Conservation (phyloP, 2,888 invertebrate genomes). For the Tolmerus cingulatus region DNA sequence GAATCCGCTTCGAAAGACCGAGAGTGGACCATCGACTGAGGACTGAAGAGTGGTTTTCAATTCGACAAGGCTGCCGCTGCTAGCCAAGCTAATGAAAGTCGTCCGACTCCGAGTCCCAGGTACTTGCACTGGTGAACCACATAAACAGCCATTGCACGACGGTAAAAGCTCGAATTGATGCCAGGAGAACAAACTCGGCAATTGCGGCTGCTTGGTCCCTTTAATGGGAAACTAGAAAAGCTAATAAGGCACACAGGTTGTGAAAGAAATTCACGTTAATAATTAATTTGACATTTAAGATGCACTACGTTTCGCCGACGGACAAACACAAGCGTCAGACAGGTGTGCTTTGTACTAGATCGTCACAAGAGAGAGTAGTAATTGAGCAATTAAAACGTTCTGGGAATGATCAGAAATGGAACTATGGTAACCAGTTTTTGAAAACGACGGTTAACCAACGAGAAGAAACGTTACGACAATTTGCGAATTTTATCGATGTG, state of each 20-base stretch:
- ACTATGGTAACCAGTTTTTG: neutral
- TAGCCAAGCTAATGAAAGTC: slow-evolving; percentile 6
- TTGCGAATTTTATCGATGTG: no score
- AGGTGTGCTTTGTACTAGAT: neutral
- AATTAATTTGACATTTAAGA: slow-evolving; percentile 33
- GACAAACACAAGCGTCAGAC: slow-evolving; percentile 9
- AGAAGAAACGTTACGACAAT: no score
- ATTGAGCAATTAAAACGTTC: neutral
- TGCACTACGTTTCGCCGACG: neutral
- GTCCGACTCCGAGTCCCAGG: neutral
- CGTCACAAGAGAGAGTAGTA: neutral
- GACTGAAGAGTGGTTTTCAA: neutral
- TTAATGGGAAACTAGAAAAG: slow-evolving; percentile 20
- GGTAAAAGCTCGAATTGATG: neutral
- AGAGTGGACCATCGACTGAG: neutral
- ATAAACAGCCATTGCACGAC: slow-evolving; percentile 24
- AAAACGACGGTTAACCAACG: neutral
- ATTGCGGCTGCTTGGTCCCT: neutral
- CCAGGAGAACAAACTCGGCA: slow-evolving; percentile 13
- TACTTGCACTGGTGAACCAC: slow-evolving; percentile 37
- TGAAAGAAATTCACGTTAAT: slow-evolving; percentile 18
- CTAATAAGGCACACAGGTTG: slow-evolving; percentile 26
- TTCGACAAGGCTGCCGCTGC: neutral
- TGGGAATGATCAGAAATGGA: neutral
- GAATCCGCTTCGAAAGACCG: neutral